phyloP scores from a whole-genome alignment of 2,888 invertebrate species.

The Latheticus oryzae region DNA sequence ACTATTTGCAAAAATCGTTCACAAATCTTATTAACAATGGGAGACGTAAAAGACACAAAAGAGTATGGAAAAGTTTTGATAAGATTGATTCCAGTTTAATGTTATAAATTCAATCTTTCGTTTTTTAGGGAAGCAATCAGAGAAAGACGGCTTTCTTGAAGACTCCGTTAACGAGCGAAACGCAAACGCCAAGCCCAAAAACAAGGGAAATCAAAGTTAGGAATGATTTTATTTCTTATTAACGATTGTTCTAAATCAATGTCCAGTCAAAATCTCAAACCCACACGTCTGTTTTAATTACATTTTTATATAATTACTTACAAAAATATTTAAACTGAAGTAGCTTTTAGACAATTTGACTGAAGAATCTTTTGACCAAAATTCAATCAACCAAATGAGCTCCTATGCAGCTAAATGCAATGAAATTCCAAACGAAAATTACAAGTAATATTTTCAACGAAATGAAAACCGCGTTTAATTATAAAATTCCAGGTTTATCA shows the following conservation, averaged over 20 bases:
- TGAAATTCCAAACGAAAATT: conserved; percentile 75
- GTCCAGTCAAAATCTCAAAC: conserved; percentile 95
- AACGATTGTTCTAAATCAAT: conserved; percentile 95
- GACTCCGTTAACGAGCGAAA: conserved; percentile 89
- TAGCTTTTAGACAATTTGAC: conserved; percentile 93
- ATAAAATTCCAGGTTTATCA: conserved; percentile 75
- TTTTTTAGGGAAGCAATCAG: conserved; percentile 90
- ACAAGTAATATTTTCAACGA: conserved; percentile 69
- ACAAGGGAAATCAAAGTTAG: conserved; percentile 84
- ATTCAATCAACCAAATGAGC: conserved; percentile 97
- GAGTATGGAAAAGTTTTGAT: conserved; percentile 96
- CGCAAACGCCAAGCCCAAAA: conserved; percentile 80
- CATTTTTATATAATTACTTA: too few species aligned
- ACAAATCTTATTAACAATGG: too few species aligned
- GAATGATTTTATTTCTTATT: conserved; percentile 95
- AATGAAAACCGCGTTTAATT: too few species aligned
- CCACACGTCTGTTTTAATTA: conserved; percentile 91
- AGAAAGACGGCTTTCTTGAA: conserved; percentile 91
- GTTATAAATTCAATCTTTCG: too few species aligned
- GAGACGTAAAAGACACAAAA: conserved; percentile 85
- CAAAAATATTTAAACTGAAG: too few species aligned
- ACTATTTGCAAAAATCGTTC: too few species aligned
- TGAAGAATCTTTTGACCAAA: conserved; percentile 98
- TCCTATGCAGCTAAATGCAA: conserved; percentile 91
- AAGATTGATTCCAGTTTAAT: conserved; percentile 50